phyloP scores from a whole-genome alignment of 2,797 vertebrate species.

The Pseudotriccus pelzelni region DNA sequence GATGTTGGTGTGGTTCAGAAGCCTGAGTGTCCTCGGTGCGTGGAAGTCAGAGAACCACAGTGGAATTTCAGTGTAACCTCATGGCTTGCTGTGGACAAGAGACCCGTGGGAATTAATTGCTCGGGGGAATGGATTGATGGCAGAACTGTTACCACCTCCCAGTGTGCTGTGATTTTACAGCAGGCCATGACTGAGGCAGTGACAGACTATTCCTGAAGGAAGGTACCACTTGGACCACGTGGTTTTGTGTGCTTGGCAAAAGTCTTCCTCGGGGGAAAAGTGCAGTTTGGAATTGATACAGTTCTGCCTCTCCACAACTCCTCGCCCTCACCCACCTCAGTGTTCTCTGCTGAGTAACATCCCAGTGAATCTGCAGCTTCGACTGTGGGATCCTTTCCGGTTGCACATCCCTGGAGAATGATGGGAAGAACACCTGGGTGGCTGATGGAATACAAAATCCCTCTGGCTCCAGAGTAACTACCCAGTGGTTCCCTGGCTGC shows the following conservation, averaged over 20 bases:
- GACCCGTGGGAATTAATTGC: neutral
- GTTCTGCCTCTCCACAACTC: neutral
- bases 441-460: neutral
- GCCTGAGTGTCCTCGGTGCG: neutral
- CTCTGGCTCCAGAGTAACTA: neutral
- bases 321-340: neutral
- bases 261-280: neutral
- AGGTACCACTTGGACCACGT: neutral
- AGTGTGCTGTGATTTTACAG: neutral
- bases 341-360: neutral
- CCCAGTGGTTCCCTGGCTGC: neutral
- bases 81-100: neutral
- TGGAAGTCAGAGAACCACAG: neutral
- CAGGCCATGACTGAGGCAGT: neutral
- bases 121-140: neutral
- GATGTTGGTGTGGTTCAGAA: neutral
- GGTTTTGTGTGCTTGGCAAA: neutral
- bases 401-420: neutral
- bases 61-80: neutral
- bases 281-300: neutral
- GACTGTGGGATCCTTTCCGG: neutral
- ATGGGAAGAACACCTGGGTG: neutral
- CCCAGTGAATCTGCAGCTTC: neutral
- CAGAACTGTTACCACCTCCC: neutral
- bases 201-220: neutral